Base-by-base conservation (phyloP, 2,888 invertebrate genomes). In the Lottia scabra region DNA sequence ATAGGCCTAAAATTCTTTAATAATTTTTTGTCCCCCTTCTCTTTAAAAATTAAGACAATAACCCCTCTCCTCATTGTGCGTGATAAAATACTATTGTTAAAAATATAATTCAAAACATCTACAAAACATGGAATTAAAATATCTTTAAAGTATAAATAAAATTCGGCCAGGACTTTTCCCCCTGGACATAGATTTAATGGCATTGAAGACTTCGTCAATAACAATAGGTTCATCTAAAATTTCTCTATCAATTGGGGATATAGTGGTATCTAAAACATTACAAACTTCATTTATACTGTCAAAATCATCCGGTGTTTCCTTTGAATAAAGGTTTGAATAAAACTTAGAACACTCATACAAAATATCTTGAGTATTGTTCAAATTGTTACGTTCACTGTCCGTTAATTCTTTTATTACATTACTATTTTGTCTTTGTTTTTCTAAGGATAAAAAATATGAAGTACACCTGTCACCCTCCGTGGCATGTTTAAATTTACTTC, bases 1-100 rank as follows among this genome's bases (percentile, higher is more conserved):
- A 81, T 81, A 12, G 80, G 82, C 23, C 80, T 65, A 62, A 75
- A 80, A 65, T 74, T 74, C 73, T 79, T 78, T 56, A 81, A 65
- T 66, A 72, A 16, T n/a, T 65, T 27, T 15, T 68, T 46, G 38
- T 78, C 68, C 45, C 48, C 30, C 27, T 38, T 43, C 67, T 80
- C 79, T 77, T 80, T 79, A 70, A 76, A 78, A 46, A 81, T 63
- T n/a, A 77, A 67, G 19, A 73, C 70, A 13, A 77, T 72, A 63
- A 67, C 70, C 38, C 65, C 66, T 4, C 38, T 26, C 48, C 73
- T 71, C 45, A 70, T 70, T n/a, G 69, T 48, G n/a, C 65, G 63
- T 19, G 75, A 70, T 12, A 78, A 70, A 38, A 45, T 38, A 23
- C 69, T 69, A 23, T 65, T 26, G n/a, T 68, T n/a, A 71, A 74